Conservation (phyloP, 2,888 invertebrate genomes). For the Sminthurinus aureus region DNA sequence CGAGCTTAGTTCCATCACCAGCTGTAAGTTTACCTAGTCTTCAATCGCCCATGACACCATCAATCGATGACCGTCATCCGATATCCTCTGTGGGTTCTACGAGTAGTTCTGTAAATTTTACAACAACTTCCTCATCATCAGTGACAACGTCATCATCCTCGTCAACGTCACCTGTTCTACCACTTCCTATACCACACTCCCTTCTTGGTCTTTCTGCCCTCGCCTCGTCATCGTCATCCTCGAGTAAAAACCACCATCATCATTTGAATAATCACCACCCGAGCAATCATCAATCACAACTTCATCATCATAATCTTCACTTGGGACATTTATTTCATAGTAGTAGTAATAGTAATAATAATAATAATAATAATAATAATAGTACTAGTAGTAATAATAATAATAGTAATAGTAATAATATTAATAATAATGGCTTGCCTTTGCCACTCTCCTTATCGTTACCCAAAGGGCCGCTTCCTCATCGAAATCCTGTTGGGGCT, state of each 20-base stretch:
- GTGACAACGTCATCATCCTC: slow-evolving; percentile 65
- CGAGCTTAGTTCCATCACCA: slow-evolving; percentile 73
- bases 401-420: slow-evolving; percentile 16
- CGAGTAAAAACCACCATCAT: slow-evolving; percentile 60
- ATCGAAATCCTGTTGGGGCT: slow-evolving; percentile 84
- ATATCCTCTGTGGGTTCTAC: slow-evolving; percentile 54
- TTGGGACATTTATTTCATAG: slow-evolving; percentile 30
- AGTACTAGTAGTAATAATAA: background rate
- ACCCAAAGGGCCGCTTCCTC: slow-evolving; percentile 61
- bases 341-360: slow-evolving; percentile 18
- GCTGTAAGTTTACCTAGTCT: slow-evolving; percentile 67
- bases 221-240: slow-evolving; percentile 50
- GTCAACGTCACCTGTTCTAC: slow-evolving; percentile 62
- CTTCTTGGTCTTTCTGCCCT: slow-evolving; percentile 36
- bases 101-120: slow-evolving; percentile 56
- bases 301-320: slow-evolving; percentile 27
- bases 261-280: slow-evolving; percentile 42
- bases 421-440: slow-evolving; percentile 42
- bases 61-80: slow-evolving; percentile 55
- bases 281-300: slow-evolving; percentile 18
- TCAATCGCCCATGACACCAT: slow-evolving; percentile 66
- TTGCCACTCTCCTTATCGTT: slow-evolving; percentile 51
- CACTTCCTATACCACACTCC: slow-evolving; percentile 46
- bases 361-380: slow-evolving; percentile 23
- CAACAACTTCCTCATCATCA: slow-evolving; percentile 62